A percentile compares a stretch with the other conserved stretches of the same genome.
phyloP scores from a whole-genome alignment of 2,797 vertebrate genomes.

The Cyclopterus lumpus region DNA sequence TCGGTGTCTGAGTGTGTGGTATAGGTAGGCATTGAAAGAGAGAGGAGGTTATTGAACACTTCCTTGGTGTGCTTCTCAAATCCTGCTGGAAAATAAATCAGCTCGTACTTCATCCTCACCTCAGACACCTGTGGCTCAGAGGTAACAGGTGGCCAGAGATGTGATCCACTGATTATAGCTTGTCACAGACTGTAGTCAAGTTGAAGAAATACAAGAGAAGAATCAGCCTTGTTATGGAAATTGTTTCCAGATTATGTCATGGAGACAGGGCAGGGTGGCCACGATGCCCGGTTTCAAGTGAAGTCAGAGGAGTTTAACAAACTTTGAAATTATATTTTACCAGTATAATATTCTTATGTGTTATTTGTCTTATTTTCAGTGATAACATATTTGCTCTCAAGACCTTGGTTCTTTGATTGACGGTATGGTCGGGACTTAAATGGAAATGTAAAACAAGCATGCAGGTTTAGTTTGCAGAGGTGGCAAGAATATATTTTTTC shows the following conservation, averaged over 20 bases:
- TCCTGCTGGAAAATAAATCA: constrained; percentile 28
- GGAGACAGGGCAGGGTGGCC: not conserved
- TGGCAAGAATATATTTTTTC: not conserved
- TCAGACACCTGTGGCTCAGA: constrained; percentile 61
- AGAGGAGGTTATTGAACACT: constrained; percentile 25
- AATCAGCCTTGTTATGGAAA: constrained; percentile 18
- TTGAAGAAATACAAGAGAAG: constrained; percentile 21
- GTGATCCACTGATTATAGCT: constrained; percentile 56
- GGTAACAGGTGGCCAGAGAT: constrained; percentile 76
- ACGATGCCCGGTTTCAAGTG: not conserved
- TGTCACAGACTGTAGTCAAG: constrained; percentile 29
- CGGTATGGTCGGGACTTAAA: not conserved
- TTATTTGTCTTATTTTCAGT: not conserved
- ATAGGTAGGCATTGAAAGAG: constrained; percentile 1
- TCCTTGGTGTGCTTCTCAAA: constrained; percentile 35
- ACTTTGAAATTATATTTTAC: constrained; percentile 6
- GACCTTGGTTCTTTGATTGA: not conserved
- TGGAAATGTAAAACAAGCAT: not conserved
- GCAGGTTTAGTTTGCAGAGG: not conserved
- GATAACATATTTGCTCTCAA: not conserved
- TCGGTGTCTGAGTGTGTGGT: constrained; percentile 2
- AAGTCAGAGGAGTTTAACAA: not conserved
- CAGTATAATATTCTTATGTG: not conserved
- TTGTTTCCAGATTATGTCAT: constrained; percentile 16
- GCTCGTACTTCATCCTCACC: constrained; percentile 41